A percentile compares a stretch with the other conserved stretches of the same genome.
Evolutionary conservation across 1,140 invertebrate species (phyloP).

Genomic region (Varroa destructor): DNA sequence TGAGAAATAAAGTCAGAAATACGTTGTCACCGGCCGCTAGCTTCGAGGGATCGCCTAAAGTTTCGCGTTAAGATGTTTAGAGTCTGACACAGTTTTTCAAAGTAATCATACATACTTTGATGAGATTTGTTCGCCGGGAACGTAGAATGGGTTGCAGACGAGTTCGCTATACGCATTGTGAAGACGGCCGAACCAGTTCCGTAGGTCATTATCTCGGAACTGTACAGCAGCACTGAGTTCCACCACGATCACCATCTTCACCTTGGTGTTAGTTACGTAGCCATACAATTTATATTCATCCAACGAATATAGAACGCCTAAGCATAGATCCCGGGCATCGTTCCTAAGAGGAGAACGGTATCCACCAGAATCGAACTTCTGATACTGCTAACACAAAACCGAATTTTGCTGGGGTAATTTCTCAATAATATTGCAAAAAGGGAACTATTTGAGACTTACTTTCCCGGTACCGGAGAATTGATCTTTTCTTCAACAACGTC

Average conservation of each 20-base stretch:
- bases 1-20: no score
- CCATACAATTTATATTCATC: slow-evolving; percentile 51
- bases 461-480: background rate
- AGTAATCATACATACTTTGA: slow-evolving; percentile 53
- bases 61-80: no score
- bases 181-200: slow-evolving; percentile 70
- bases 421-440: no score
- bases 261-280: slow-evolving; percentile 91
- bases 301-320: slow-evolving; percentile 44
- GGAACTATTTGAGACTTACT: background rate
- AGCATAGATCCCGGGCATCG: slow-evolving; percentile 18
- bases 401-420: no score
- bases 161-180: slow-evolving; percentile 80
- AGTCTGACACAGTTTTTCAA: no score
- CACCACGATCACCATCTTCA: slow-evolving; percentile 87
- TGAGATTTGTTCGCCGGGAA: slow-evolving; percentile 64
- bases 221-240: slow-evolving; percentile 47
- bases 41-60: no score
- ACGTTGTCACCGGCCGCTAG: no score
- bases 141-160: slow-evolving; percentile 86
- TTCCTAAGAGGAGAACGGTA: background rate
- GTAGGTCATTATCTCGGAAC: slow-evolving; percentile 64
- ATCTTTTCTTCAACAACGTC: slow-evolving; percentile 88
- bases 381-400: no score
- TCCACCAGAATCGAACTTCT: no score